phyloP scores from a whole-genome alignment of 1,140 invertebrate species.

The Orchesella cincta region DNA sequence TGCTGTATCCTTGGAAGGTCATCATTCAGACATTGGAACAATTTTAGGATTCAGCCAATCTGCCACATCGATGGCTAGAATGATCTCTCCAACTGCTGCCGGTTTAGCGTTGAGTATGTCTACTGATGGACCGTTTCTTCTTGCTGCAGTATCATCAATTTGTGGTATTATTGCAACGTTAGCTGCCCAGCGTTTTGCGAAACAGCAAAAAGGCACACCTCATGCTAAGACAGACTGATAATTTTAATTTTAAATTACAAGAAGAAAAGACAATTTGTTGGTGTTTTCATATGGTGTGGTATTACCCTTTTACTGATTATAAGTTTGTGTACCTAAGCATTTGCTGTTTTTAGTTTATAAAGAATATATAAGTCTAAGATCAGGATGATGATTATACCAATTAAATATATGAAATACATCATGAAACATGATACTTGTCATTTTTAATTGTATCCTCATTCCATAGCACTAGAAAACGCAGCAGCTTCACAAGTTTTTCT shows the following conservation, averaged over 20 bases:
- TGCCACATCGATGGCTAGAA: constrained; percentile 45
- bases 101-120: constrained; percentile 41
- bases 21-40: constrained; percentile 38
- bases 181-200: neutral
- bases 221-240: constrained; percentile 6
- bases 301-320: too few species aligned
- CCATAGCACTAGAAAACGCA: too few species aligned
- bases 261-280: neutral
- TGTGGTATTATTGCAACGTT: constrained; percentile 31
- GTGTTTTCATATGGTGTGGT: too few species aligned
- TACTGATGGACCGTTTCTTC: constrained; percentile 44
- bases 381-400: too few species aligned
- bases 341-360: too few species aligned
- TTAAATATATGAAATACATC: too few species aligned
- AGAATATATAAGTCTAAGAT: too few species aligned
- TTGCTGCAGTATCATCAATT: constrained; percentile 37
- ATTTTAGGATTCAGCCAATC: constrained; percentile 48
- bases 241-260: neutral
- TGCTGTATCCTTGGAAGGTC: constrained; percentile 38
- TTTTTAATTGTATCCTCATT: too few species aligned
- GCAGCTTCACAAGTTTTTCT: too few species aligned
- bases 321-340: too few species aligned
- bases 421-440: too few species aligned
- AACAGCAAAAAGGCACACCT: neutral
- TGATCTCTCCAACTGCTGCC: constrained; percentile 44